A percentile compares a stretch with the other conserved stretches of the same genome.
phyloP scores from a whole-genome alignment of 2,888 invertebrate species.

The Ophioninae sp. region DNA sequence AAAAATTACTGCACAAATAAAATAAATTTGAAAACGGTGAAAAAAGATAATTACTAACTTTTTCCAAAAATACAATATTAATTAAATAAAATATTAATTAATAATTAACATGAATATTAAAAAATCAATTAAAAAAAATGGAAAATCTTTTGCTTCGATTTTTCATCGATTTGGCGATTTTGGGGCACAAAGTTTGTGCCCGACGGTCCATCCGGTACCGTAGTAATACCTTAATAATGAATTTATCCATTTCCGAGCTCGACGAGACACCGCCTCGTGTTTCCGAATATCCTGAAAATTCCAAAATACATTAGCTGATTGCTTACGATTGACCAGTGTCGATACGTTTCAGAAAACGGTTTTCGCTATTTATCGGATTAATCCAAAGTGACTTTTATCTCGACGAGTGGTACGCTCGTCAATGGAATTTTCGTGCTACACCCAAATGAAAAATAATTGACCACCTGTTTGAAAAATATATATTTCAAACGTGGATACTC shows the following conservation, averaged over 20 bases:
- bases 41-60: too few relatives aligned
- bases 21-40: too few relatives aligned
- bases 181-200: too few relatives aligned
- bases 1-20: too few relatives aligned
- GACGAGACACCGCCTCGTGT: not conserved
- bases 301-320: constrained; percentile 53
- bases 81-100: too few relatives aligned
- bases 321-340: constrained; percentile 3
- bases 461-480: constrained; percentile 20
- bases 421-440: not conserved
- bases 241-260: constrained; percentile 50
- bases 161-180: too few relatives aligned
- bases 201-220: too few relatives aligned
- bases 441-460: not conserved
- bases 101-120: too few relatives aligned
- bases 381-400: not conserved
- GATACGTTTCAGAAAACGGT: not conserved
- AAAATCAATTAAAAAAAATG: too few relatives aligned
- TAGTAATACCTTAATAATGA: constrained; percentile 50
- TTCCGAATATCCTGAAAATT: constrained; percentile 42
- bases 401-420: not conserved
- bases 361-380: constrained; percentile 25
- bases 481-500: too few relatives aligned
- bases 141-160: too few relatives aligned
- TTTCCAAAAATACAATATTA: too few relatives aligned